Evolutionary conservation across 2,797 vertebrate genomes (phyloP), one percentile per base, ranked within the genome.

Genomic region (Fringilla coelebs): DNA sequence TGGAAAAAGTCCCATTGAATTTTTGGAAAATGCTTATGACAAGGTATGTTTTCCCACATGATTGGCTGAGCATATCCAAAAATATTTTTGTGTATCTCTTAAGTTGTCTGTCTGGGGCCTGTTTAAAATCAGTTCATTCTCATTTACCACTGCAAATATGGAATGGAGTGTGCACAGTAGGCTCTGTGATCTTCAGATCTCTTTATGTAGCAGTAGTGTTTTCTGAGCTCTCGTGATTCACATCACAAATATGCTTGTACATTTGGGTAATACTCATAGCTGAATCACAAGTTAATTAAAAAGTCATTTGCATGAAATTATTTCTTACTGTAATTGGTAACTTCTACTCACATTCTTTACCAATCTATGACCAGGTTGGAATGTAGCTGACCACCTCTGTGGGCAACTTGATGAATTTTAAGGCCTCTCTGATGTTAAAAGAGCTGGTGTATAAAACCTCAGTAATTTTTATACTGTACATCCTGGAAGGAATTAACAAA

Each of bases 1-100:
- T 97, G 99, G 99, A n/a, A 99, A 97, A 97, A 99, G 98, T 89
- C 99, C 99, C 74, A 99, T 99, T 93, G 98, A 99, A 32, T 99
- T 99, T 95, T 97, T 99, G 76, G 99, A 99, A 97, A 98, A 98
- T 34, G 99, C 99, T 6, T 99, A 99, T 70, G 98, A 99, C 60
- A 99, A 99, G 98, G 99, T 99, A 95, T 2, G 36, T 67, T 48
- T 76, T 63, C 21, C 9, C 5, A 16, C 20, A 1, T 7, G 11
- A 20, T 20, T 40, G 14, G 17, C 36, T 36, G 31, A 46, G 28
- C 10, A 10, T 29, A 11, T 34, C 21, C 10, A 26, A 17, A n/a
- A 65, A 21, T 46, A 9, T 10, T 52, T 57, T 20, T 40, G 19
- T 28, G 5, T 62, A 10, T 57, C 24, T 75, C 0, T 66, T 55